These are phyloP conservation scores for Mustela lutreola DNA, from an alignment of 2,113 vertebrate genomes.

Conservation along the genomic window DNA sequence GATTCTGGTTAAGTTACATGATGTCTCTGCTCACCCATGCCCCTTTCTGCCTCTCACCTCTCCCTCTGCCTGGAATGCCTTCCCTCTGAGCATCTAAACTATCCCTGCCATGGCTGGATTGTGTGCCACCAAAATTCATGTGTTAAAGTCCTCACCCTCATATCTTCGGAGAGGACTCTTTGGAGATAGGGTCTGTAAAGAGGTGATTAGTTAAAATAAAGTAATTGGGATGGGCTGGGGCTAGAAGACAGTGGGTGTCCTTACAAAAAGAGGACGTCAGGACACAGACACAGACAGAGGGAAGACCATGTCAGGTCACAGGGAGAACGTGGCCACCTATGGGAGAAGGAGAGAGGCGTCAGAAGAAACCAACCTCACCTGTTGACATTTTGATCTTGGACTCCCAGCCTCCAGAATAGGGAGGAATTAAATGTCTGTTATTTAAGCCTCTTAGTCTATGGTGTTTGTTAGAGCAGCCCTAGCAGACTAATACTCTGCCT, in stretches of 20 bases:
- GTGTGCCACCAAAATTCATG: background rate
- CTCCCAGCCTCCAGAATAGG: background rate
- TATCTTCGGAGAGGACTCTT: background rate
- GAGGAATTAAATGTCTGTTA: background rate
- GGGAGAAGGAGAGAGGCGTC: background rate
- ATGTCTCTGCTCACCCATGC: rapidly evolving
- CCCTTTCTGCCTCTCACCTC: background rate
- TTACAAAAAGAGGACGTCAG: background rate
- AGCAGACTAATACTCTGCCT: too few relatives aligned
- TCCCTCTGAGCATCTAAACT: background rate
- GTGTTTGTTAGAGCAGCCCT: background rate
- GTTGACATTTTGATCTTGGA: background rate
- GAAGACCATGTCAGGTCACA: too few relatives aligned
- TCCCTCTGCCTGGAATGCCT: background rate
- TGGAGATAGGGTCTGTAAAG: background rate
- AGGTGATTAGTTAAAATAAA: background rate
- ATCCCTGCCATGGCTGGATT: background rate
- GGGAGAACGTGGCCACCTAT: background rate
- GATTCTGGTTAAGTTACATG: background rate
- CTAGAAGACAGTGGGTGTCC: too few relatives aligned
- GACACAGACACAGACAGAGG: background rate
- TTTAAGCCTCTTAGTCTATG: background rate
- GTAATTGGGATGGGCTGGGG: background rate
- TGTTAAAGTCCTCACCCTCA: background rate
- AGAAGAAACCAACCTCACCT: background rate